Base-by-base conservation (phyloP, 2,888 invertebrate species). In the Agrochola lychnidis region DNA sequence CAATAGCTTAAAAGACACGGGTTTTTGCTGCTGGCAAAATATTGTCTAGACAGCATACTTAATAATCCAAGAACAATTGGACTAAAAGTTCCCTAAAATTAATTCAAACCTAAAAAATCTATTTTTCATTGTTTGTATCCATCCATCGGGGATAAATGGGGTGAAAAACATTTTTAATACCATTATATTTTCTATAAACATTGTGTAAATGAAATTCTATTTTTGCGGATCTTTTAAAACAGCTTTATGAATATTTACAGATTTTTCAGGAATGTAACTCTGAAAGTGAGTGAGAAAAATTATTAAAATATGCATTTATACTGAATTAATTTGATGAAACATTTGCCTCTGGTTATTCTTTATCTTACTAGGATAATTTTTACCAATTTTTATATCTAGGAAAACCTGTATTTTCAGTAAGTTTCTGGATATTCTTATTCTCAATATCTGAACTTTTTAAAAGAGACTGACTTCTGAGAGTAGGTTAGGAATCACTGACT, bases 171-270 rank as follows among this genome's bases (percentile, higher is more conserved):
- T 57, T 75, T 66, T 30, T 61, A 40, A 70, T 56, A 10, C 51
- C 69, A 74, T 36, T 36, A 3, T 75, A 70, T 67, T 81, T 68
- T 72, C 72, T 67, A 61, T 83, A 70, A 78, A 78, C 42, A 70
- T n/a, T 73, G 71, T 77, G 77, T 64, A 78, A 82, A 85, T 75
- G 70, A 61, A 73, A 85, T 85, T 83, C 74, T 82, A 72, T 67
- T 72, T 74, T n/a, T 40, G n/a, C 36, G 42, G 16, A 30, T 66
- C 75, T 76, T 82, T 84, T 48, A 36, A 73, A 78, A 82, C 70
- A 66, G 86, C 22, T 73, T 85, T 69, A 85, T 84, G 86, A 86
- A 84, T 84, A 84, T 84, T 82, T 86, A 84, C 62, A 76, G 25
- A 64, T 72, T 74, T 73, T 73, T 70, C 74, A 59, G 53, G 68